These are phyloP conservation scores for Oreochromis aureus DNA, from an alignment of 2,113 vertebrate species.

Conservation along the genomic window DNA sequence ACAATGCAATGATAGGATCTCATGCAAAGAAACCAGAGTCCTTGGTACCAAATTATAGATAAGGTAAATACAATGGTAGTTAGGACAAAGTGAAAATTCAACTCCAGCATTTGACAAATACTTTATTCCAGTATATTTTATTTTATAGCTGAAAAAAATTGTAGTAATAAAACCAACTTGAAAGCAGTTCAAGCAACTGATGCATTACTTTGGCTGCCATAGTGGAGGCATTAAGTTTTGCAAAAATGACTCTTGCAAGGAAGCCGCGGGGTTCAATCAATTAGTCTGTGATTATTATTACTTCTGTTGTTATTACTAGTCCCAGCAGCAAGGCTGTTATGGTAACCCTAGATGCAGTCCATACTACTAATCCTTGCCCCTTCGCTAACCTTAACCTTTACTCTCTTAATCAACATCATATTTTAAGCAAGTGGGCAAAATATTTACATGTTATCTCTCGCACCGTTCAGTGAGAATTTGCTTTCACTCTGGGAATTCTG, in stretches of 20 bases:
- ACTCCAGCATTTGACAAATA: neutral
- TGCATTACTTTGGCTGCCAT: slow-evolving; percentile 48
- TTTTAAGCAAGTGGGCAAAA: slow-evolving; percentile 69
- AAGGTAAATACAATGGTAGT: slow-evolving; percentile 7
- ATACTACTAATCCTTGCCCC: slow-evolving; percentile 71
- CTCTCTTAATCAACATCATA: slow-evolving; percentile 81
- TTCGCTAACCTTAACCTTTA: slow-evolving; percentile 77
- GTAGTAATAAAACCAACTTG: neutral
- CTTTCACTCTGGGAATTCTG: slow-evolving; percentile 58
- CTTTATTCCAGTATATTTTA: neutral
- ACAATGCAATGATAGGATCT: slow-evolving; percentile 64
- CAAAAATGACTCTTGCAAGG: slow-evolving; percentile 69
- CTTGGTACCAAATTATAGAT: slow-evolving; percentile 17
- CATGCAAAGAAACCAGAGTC: neutral
- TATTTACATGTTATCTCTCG: slow-evolving; percentile 70
- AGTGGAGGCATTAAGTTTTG: slow-evolving; percentile 57
- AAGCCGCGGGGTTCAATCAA: slow-evolving; percentile 76
- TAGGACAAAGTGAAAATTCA: neutral
- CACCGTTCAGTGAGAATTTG: slow-evolving; percentile 51
- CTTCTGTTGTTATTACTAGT: slow-evolving; percentile 78
- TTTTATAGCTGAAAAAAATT: neutral
- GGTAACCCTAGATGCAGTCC: slow-evolving; percentile 72
- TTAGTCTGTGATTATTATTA: slow-evolving; percentile 80
- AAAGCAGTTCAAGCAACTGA: slow-evolving; percentile 22
- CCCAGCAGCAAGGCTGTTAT: slow-evolving; percentile 73